Evolutionary conservation across 2,797 vertebrate genomes (phyloP).

Genomic region (Mus spretus): DNA sequence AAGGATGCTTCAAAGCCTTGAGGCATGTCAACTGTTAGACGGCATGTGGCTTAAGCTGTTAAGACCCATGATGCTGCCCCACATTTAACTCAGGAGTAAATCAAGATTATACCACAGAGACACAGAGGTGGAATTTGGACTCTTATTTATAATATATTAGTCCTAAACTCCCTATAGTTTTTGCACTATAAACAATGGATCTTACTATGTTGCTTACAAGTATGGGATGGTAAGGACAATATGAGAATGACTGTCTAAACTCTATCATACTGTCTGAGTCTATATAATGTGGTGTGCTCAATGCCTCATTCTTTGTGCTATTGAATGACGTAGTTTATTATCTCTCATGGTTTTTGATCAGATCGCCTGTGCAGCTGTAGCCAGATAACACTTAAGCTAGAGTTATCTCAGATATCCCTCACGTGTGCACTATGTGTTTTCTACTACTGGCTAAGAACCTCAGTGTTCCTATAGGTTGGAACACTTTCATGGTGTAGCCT

Average conservation of each 20-base stretch:
- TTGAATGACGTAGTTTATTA: not conserved
- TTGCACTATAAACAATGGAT: not conserved
- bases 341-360: not conserved
- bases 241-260: not conserved
- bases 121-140: not conserved
- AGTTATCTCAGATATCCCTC: not conserved
- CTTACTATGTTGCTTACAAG: not conserved
- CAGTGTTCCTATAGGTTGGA: not conserved
- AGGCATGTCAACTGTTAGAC: not conserved
- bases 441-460: not conserved
- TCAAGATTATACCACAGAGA: not conserved
- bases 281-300: not conserved
- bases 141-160: conserved; percentile 4
- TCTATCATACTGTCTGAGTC: not conserved
- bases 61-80: not conserved
- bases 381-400: not conserved
- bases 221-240: not conserved
- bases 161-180: not conserved
- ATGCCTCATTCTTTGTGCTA: not conserved
- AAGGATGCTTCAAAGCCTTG: not conserved
- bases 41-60: not conserved
- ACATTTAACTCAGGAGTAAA: not conserved
- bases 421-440: not conserved
- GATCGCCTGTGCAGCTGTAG: not conserved
- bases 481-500: not conserved